These are phyloP conservation scores for Encarsia formosa DNA, from an alignment of 2,888 invertebrate species.

Conservation along the genomic window DNA sequence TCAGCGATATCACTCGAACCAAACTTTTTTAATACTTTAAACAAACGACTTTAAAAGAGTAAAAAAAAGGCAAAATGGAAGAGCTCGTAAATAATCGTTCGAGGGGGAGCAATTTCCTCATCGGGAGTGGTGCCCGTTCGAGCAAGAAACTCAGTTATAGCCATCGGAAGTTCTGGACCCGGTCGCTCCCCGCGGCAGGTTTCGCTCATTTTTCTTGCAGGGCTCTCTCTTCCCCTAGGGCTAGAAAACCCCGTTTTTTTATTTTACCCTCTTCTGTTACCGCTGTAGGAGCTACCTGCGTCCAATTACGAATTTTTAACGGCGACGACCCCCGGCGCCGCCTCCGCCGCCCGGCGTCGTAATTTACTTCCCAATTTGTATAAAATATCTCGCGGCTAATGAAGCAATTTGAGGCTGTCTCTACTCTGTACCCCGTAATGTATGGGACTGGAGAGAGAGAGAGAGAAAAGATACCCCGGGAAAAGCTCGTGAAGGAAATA, in stretches of 20 bases:
- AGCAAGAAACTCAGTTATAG: too few relatives aligned
- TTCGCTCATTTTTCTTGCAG: constrained; percentile 21
- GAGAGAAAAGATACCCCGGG: too few relatives aligned
- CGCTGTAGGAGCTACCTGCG: constrained; percentile 28
- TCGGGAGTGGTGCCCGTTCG: too few relatives aligned
- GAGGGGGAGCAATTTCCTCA: too few relatives aligned
- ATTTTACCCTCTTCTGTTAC: constrained; percentile 2
- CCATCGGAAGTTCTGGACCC: background rate
- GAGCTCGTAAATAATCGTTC: background rate
- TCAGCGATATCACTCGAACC: too few relatives aligned
- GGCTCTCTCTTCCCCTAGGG: constrained; percentile 16
- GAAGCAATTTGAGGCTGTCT: constrained; percentile 52
- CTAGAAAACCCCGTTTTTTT: background rate
- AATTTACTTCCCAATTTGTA: constrained; percentile 50
- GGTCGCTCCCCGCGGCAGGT: constrained; percentile 17
- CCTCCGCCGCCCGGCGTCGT: constrained; percentile 27
- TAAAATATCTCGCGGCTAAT: constrained; percentile 50
- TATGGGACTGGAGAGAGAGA: too few relatives aligned
- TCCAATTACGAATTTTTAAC: constrained; percentile 45
- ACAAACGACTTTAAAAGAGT: too few relatives aligned
- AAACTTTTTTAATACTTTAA: too few relatives aligned
- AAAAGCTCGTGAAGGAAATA: too few relatives aligned
- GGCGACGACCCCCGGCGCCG: background rate
- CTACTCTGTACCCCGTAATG: constrained; percentile 40
- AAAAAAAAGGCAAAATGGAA: too few relatives aligned